Evolutionary conservation across 1,140 invertebrate genomes (phyloP).

Genomic region (Cyclina sinensis): DNA sequence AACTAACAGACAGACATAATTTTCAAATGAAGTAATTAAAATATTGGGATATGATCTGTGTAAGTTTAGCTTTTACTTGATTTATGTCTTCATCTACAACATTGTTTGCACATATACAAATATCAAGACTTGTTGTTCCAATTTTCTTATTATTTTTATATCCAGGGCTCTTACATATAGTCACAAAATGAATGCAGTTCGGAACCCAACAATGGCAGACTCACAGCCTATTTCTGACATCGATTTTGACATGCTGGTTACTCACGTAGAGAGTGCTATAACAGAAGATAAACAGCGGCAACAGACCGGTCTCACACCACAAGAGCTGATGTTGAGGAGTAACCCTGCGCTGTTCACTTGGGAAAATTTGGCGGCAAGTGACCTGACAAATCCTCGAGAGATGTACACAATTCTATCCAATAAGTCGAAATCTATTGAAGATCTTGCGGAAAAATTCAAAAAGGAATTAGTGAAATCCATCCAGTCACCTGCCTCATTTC

Average conservation of each 20-base stretch:
- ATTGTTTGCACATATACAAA: too few relatives aligned
- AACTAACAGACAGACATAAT: too few relatives aligned
- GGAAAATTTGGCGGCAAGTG: neutral
- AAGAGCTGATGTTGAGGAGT: constrained; percentile 36
- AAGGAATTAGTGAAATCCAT: constrained; percentile 53
- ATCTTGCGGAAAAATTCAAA: constrained; percentile 51
- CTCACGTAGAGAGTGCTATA: constrained; percentile 43
- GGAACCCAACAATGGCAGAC: neutral
- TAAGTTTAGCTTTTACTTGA: too few relatives aligned
- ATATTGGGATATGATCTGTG: too few relatives aligned
- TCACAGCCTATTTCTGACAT: neutral
- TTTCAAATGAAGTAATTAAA: too few relatives aligned
- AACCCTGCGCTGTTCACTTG: constrained; percentile 41
- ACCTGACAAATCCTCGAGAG: constrained; percentile 62
- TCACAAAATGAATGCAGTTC: neutral
- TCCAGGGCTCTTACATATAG: constrained; percentile 15
- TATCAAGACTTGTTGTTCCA: too few relatives aligned
- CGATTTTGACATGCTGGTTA: constrained; percentile 59
- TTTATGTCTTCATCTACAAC: too few relatives aligned
- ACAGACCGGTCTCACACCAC: constrained; percentile 32
- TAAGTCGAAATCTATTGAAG: constrained; percentile 60
- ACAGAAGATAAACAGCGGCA: constrained; percentile 11
- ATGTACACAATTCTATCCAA: constrained; percentile 59
- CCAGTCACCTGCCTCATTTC: constrained; percentile 42
- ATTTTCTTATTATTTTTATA: too few relatives aligned